A percentile compares a stretch with the other conserved stretches of the same genome.
Conservation (phyloP, 1,140 invertebrate species). For the Amphibalanus amphitrite region DNA sequence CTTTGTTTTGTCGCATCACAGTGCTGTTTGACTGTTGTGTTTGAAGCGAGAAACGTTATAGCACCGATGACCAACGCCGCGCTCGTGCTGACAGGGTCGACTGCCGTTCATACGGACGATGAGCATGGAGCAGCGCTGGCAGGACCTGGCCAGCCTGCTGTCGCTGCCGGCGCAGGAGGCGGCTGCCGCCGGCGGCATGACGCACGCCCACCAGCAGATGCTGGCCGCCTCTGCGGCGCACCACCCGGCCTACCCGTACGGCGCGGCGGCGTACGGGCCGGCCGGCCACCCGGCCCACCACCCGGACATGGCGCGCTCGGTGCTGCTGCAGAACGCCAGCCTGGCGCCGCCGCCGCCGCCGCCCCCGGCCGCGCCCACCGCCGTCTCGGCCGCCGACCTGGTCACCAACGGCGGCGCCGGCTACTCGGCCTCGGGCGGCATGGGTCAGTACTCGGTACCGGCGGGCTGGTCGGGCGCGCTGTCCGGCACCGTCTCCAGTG, state of each 20-base stretch:
- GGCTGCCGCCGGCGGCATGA: slow-evolving; percentile 22
- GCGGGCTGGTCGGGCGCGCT: too few species aligned
- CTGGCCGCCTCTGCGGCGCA: slow-evolving; percentile 22
- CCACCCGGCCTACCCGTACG: slow-evolving; percentile 25
- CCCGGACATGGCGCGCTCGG: slow-evolving; percentile 16
- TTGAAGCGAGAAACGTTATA: too few species aligned
- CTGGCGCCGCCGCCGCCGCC: slow-evolving; percentile 23
- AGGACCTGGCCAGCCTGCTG: slow-evolving; percentile 64
- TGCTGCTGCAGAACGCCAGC: slow-evolving; percentile 45
- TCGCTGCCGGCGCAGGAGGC: slow-evolving; percentile 39
- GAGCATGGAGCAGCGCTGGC: slow-evolving; percentile 68
- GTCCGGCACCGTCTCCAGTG: too few species aligned
- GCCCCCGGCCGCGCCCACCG: too few species aligned
- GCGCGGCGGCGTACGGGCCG: background rate
- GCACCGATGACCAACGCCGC: too few species aligned
- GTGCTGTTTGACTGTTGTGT: too few species aligned
- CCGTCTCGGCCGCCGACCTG: slow-evolving; percentile 16
- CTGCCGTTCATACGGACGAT: background rate
- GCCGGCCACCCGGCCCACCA: background rate
- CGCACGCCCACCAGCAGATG: slow-evolving; percentile 25
- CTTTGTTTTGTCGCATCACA: too few species aligned
- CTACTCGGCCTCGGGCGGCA: slow-evolving; percentile 22
- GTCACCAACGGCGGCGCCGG: slow-evolving; percentile 20
- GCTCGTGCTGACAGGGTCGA: background rate
- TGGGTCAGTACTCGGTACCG: slow-evolving; percentile 22